phyloP scores from a whole-genome alignment of 2,888 invertebrate species.

The Taphrorychus bicolor region DNA sequence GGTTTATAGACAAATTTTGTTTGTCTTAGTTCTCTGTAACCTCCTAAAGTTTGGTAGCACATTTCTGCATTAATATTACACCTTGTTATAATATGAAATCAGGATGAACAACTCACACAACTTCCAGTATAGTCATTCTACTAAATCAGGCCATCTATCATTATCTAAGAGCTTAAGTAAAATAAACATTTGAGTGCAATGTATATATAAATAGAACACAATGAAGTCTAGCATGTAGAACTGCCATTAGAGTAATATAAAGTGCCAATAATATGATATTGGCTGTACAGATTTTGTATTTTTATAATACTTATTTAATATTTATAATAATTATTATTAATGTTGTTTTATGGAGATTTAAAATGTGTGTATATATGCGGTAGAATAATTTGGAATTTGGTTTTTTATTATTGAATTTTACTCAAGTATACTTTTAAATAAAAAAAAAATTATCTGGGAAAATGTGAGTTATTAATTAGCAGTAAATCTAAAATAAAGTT shows the following conservation, averaged over 20 bases:
- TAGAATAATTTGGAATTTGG: neutral
- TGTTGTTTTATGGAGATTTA: neutral
- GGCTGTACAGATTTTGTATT: slow-evolving; percentile 34
- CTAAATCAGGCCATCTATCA: no score
- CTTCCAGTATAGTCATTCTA: no score
- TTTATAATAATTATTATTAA: slow-evolving; percentile 4
- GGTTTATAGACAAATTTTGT: no score
- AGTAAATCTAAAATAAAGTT: no score
- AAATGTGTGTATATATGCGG: neutral
- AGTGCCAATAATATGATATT: neutral
- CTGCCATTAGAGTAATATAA: slow-evolving; percentile 36
- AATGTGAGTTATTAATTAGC: no score
- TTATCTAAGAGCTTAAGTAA: no score
- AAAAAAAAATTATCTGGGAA: neutral
- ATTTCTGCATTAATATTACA: no score
- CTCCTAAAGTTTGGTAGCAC: no score
- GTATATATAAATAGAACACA: slow-evolving; percentile 23
- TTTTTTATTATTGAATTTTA: slow-evolving; percentile 3
- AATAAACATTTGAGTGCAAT: neutral
- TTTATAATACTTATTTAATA: slow-evolving; percentile 16
- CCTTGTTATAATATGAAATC: no score
- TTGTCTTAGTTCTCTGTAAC: no score
- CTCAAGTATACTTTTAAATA: neutral
- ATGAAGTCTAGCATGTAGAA: slow-evolving; percentile 31
- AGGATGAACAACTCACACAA: no score